Percentiles rank a stretch among this genome's conserved stretches.
Conservation (phyloP, 2,888 invertebrate genomes). For the Anticlea derivata region DNA sequence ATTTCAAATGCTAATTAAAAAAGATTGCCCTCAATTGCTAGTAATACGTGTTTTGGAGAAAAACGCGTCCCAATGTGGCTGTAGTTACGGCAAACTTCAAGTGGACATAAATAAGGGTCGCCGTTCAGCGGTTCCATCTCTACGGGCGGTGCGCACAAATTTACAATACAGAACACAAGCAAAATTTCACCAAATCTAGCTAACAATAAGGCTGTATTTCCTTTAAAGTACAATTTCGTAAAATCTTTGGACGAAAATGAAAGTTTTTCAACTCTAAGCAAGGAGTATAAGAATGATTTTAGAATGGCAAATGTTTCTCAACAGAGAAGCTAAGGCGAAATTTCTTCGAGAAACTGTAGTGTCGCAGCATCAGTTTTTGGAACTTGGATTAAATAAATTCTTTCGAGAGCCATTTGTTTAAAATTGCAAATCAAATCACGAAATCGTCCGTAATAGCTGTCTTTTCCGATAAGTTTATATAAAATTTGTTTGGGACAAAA, state of each 20-base stretch:
- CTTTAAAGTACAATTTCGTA: slow-evolving; percentile 6
- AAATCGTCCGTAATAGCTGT: slow-evolving; percentile 49
- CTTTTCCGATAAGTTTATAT: slow-evolving; percentile 51
- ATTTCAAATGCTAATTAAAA: slow-evolving; percentile 50
- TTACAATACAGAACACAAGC: slow-evolving; percentile 49
- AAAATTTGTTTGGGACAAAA: slow-evolving; percentile 38
- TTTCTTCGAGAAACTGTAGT: slow-evolving; percentile 70
- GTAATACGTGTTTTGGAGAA: slow-evolving; percentile 62
- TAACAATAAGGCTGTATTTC: slow-evolving; percentile 14
- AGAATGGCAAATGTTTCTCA: slow-evolving; percentile 42
- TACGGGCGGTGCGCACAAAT: slow-evolving; percentile 66
- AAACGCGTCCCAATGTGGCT: slow-evolving; percentile 59
- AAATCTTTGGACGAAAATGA: slow-evolving; percentile 53
- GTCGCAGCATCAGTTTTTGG: slow-evolving; percentile 71
- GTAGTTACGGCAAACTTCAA: slow-evolving; percentile 76
- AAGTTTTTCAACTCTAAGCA: slow-evolving; percentile 57
- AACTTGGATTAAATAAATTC: slow-evolving; percentile 74
- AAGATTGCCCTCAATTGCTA: slow-evolving; percentile 48
- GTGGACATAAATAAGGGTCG: slow-evolving; percentile 82
- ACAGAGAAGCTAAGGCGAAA: slow-evolving; percentile 56
- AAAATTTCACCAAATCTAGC: slow-evolving; percentile 41
- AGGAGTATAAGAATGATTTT: slow-evolving; percentile 56
- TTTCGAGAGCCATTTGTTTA: slow-evolving; percentile 58
- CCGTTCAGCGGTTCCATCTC: slow-evolving; percentile 77
- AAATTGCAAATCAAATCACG: slow-evolving; percentile 62